Conservation (phyloP, 2,888 invertebrate genomes). For the Lasioglossum vierecki region DNA sequence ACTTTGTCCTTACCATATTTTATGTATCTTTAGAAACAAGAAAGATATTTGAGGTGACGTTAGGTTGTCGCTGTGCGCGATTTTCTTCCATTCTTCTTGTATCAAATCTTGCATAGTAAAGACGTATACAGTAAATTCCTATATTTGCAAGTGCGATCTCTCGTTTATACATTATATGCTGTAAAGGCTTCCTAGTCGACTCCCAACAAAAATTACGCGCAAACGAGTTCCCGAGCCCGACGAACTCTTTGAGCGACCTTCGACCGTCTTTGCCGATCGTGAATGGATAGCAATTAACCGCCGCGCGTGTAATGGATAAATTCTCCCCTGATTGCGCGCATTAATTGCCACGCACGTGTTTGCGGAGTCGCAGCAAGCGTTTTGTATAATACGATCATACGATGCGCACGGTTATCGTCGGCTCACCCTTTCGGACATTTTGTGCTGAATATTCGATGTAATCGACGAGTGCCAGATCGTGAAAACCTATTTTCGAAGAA, state of each 20-base stretch:
- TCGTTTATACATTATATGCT: too few relatives aligned
- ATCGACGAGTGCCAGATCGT: background rate
- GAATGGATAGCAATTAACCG: slow-evolving; percentile 61
- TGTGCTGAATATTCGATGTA: background rate
- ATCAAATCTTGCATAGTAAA: too few relatives aligned
- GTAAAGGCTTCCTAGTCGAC: too few relatives aligned
- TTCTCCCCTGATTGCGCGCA: slow-evolving; percentile 56
- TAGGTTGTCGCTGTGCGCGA: too few relatives aligned
- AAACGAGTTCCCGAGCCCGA: background rate
- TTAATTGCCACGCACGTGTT: slow-evolving; percentile 18
- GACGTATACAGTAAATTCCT: too few relatives aligned
- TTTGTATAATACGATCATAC: slow-evolving; percentile 35
- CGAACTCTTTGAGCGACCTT: slow-evolving; percentile 36
- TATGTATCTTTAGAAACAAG: too few relatives aligned
- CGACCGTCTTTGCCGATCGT: slow-evolving; percentile 35
- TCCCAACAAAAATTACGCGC: background rate
- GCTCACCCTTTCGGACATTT: slow-evolving; percentile 4
- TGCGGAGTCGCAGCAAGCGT: background rate
- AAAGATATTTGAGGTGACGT: too few relatives aligned
- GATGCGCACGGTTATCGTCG: slow-evolving; percentile 13
- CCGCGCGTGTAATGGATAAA: slow-evolving; percentile 47
- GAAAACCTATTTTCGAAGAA: background rate
- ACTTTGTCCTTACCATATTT: too few relatives aligned
- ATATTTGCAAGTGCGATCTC: too few relatives aligned
- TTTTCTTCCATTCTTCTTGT: too few relatives aligned